These are phyloP conservation scores for Nyctalus aviator DNA, from an alignment of 2,797 vertebrate genomes.

Conservation along the genomic window DNA sequence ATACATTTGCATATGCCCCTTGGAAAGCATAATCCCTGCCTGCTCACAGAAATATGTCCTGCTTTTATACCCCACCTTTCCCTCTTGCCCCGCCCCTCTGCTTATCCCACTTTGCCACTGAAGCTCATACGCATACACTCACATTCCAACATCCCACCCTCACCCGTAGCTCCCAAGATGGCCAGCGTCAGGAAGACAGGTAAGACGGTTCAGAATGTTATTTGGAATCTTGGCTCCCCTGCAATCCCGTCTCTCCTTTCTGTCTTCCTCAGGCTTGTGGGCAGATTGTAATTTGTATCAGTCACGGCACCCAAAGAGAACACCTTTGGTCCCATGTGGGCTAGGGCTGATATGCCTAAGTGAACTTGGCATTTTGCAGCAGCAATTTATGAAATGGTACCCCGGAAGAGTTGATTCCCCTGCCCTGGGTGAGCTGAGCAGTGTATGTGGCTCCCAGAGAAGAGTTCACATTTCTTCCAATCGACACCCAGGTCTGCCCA, in stretches of 20 bases:
- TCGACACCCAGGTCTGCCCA: conserved; percentile 78
- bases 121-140: conserved; percentile 72
- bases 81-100: conserved; percentile 42
- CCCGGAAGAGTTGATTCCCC: conserved; percentile 77
- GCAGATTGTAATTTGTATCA: conserved; percentile 79
- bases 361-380: conserved; percentile 14
- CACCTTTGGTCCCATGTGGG: background rate
- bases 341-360: conserved; percentile 53
- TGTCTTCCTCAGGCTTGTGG: conserved; percentile 80
- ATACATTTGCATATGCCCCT: conserved; percentile 76
- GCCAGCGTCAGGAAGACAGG: conserved; percentile 81
- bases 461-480: conserved; percentile 67
- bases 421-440: conserved; percentile 78
- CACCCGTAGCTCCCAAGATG: conserved; percentile 83
- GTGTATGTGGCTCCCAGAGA: conserved; percentile 62
- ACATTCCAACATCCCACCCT: conserved; percentile 81
- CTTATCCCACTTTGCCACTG: conserved; percentile 64
- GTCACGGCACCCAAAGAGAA: conserved; percentile 41
- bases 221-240: conserved; percentile 74
- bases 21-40: conserved; percentile 74
- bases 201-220: conserved; percentile 79
- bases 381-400: conserved; percentile 73
- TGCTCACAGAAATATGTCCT: conserved; percentile 74
- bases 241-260: conserved; percentile 45
- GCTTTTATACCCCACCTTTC: conserved; percentile 61